phyloP scores from a whole-genome alignment of 2,888 invertebrate species.

The Philopedon plagiatum region DNA sequence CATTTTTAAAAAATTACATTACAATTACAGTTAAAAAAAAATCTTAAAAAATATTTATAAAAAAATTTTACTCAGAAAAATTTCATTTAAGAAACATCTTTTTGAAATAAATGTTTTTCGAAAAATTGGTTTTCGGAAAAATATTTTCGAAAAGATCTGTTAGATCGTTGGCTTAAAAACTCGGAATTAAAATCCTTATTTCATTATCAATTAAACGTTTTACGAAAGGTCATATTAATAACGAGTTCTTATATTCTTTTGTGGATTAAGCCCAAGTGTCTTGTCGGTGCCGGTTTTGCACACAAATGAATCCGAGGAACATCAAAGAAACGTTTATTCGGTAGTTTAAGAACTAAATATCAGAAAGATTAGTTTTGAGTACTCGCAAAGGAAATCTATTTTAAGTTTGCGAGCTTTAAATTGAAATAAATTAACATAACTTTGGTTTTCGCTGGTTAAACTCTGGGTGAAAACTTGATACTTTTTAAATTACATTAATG shows the following conservation, averaged over 20 bases:
- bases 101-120: too few species aligned
- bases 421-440: not conserved
- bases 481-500: not conserved
- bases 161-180: too few species aligned
- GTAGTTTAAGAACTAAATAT: not conserved
- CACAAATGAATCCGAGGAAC: constrained; percentile 25
- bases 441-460: not conserved
- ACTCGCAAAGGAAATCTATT: not conserved
- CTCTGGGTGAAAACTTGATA: not conserved
- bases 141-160: too few species aligned
- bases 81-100: too few species aligned
- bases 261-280: not conserved
- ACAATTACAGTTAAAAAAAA: too few species aligned
- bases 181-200: too few species aligned
- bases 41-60: too few species aligned
- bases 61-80: too few species aligned
- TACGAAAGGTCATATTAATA: not conserved
- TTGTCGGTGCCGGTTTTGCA: constrained; percentile 29
- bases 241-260: not conserved
- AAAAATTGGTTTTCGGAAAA: too few species aligned
- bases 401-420: not conserved
- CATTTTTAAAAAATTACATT: too few species aligned
- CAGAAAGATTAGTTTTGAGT: not conserved
- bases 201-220: too few species aligned
- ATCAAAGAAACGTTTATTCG: constrained; percentile 30